Evolutionary conservation across 2,113 vertebrate species (phyloP), one percentile per base, ranked within the genome.

Genomic region (Ciconia boyciana): DNA sequence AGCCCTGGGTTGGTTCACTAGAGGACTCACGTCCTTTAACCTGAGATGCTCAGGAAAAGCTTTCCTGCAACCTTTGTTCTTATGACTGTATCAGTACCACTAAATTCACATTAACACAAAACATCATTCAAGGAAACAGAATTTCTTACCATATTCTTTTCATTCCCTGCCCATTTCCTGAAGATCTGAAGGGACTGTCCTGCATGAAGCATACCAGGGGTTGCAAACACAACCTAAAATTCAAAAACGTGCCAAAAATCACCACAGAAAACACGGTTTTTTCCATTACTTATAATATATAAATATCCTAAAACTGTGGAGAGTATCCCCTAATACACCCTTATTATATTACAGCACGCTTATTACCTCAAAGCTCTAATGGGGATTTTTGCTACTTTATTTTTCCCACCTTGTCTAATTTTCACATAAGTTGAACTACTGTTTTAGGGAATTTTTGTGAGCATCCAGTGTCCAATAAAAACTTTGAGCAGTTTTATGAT

Each of bases 101-200:
- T 5, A 1, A 39, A 39, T 39, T 5, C 4, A 3, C 16, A 11
- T 3, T 0, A 34, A 18, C 4, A 16, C 6, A 36, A 78, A 39
- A 13, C 10, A 16, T 10, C 28, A 6, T 7, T 6, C 5, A 4
- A 72, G 46, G 13, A 39, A 22, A 4, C 5, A 28, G 5, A 7
- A 16, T 66, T 87, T 92, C 98, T 98, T 85, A 99, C 99, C 99
- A 99, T 99, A 31, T 99, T 99, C 97, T 99, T 99, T 85, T 99
- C 99, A 25, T 99, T 99, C 10, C 99, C 99, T 3, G 99, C 99
- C 99, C 99, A 99, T 82, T 99, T 99, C 97, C 99, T 99, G 97
- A 99, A 99, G 93, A 99, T 99, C 78, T 99, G 99, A 41, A 99
- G 97, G 34, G 99, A 99, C 49, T 99, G 99, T 16, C 99, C 99